A percentile compares a stretch with the other conserved stretches of the same genome.
Evolutionary conservation across 2,113 vertebrate species (phyloP).

Genomic region (Neolamprologus brichardi): DNA sequence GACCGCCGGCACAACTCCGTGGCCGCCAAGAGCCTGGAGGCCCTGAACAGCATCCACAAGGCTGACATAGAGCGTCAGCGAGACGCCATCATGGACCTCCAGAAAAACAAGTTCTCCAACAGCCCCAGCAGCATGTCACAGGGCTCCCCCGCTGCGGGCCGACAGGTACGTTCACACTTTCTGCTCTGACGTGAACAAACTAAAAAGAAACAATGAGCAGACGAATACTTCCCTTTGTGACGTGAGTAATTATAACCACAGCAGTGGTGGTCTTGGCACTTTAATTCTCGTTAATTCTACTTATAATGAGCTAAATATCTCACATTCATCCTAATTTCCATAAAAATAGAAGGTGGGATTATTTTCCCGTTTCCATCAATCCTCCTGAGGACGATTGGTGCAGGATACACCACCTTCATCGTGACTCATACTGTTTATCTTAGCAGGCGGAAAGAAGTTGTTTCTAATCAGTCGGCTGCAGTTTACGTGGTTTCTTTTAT

Average conservation of each 20-base stretch:
- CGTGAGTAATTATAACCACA: fast-evolving
- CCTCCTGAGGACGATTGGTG: neutral
- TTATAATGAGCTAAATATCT: neutral
- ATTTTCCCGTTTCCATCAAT: neutral
- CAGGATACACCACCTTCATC: neutral
- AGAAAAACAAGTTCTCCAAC: conserved; percentile 86
- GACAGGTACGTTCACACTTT: conserved; percentile 36
- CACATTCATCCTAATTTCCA: fast-evolving
- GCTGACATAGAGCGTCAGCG: conserved; percentile 88
- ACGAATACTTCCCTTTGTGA: neutral
- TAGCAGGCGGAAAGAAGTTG: neutral
- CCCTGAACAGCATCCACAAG: conserved; percentile 88
- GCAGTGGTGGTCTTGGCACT: neutral
- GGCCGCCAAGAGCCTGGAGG: conserved; percentile 89
- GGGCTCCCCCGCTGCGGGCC: conserved; percentile 16
- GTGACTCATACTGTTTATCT: neutral
- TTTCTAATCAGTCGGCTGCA: neutral
- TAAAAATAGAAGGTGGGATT: neutral
- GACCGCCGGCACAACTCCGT: conserved; percentile 85
- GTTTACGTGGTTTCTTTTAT: neutral
- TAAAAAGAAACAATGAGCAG: fast-evolving
- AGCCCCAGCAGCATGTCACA: conserved; percentile 69
- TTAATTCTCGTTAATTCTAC: neutral
- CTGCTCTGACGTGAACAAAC: neutral
- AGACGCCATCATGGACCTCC: conserved; percentile 88